Evolutionary conservation across 1,140 invertebrate species (phyloP).

Genomic region (Chymomyza costata): DNA sequence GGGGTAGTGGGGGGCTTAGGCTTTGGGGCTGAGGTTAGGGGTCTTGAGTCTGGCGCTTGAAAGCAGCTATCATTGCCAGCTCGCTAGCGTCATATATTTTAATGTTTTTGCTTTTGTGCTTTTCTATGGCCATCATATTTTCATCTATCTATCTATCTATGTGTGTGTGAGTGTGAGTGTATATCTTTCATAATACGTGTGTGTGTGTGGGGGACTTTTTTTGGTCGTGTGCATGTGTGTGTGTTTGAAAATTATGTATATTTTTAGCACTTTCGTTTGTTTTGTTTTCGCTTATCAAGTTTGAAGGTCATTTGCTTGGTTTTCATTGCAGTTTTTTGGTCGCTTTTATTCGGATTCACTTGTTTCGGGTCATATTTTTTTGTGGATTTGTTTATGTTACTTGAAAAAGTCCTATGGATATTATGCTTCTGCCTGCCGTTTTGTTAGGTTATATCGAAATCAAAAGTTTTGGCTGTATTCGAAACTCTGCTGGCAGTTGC

Average conservation of each 20-base stretch:
- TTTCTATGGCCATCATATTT: conserved; percentile 56
- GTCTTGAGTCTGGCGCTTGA: conserved; percentile 1
- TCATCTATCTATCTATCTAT: conserved; percentile 17
- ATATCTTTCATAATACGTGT: conserved; percentile 1
- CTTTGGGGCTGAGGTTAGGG: conserved; percentile 15
- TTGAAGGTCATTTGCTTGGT: conserved; percentile 66
- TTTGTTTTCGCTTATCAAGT: conserved; percentile 72
- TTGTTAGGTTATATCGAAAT: too few species aligned
- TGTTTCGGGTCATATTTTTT: conserved; percentile 12
- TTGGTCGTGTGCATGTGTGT: conserved; percentile 16
- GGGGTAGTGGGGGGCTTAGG: conserved; percentile 39
- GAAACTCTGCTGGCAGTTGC: too few species aligned
- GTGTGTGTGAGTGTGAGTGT: conserved; percentile 2
- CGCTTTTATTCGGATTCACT: conserved; percentile 11
- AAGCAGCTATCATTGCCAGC: conserved; percentile 51
- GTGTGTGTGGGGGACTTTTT: conserved; percentile 19
- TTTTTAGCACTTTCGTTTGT: conserved; percentile 71
- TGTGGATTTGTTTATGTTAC: conserved; percentile 15
- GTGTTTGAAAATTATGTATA: conserved; percentile 67
- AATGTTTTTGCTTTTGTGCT: conserved; percentile 51
- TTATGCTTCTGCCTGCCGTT: too few species aligned
- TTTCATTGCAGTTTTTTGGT: conserved; percentile 43
- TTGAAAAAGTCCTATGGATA: too few species aligned
- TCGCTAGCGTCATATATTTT: conserved; percentile 54
- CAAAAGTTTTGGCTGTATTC: too few species aligned